These are phyloP conservation scores for Trachymyrmex septentrionalis DNA, from an alignment of 1,140 invertebrate species.

Conservation along the genomic window DNA sequence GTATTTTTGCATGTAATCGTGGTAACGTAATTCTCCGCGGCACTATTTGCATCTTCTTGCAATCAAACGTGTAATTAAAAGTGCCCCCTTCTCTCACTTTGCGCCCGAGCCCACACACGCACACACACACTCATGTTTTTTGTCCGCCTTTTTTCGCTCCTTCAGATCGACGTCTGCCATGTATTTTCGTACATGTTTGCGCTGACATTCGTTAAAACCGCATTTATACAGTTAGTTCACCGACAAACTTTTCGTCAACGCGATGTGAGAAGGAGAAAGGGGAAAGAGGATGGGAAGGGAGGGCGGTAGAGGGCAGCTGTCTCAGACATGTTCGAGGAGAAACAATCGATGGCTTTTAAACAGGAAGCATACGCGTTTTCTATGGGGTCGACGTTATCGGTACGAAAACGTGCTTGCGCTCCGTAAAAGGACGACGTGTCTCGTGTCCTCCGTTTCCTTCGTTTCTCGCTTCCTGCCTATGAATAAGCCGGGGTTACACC, in stretches of 20 bases:
- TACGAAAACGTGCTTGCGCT: conserved; percentile 65
- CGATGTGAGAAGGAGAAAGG: conserved; percentile 51
- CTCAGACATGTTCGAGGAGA: conserved; percentile 61
- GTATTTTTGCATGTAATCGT: conserved; percentile 57
- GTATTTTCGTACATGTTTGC: conserved; percentile 46
- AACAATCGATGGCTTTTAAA: conserved; percentile 63
- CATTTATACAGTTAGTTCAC: conserved; percentile 57
- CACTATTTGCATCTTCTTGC: conserved; percentile 42
- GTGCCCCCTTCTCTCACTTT: conserved; percentile 1
- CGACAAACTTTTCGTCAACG: conserved; percentile 52
- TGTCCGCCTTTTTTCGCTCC: conserved; percentile 38
- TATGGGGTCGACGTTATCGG: conserved; percentile 75
- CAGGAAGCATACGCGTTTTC: conserved; percentile 62
- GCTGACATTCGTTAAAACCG: conserved; percentile 54
- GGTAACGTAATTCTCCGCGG: conserved; percentile 52
- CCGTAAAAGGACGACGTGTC: conserved; percentile 80
- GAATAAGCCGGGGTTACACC: conserved; percentile 84
- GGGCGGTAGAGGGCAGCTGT: conserved; percentile 40
- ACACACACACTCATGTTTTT: conserved; percentile 43
- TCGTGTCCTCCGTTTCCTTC: conserved; percentile 83
- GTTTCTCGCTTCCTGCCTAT: conserved; percentile 83
- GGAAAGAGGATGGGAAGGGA: not conserved
- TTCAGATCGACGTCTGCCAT: conserved; percentile 45
- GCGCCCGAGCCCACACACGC: conserved; percentile 34
- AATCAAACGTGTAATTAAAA: conserved; percentile 62